Base-by-base conservation (phyloP, 2,113 vertebrate genomes). In the Brienomyrus longianalis region DNA sequence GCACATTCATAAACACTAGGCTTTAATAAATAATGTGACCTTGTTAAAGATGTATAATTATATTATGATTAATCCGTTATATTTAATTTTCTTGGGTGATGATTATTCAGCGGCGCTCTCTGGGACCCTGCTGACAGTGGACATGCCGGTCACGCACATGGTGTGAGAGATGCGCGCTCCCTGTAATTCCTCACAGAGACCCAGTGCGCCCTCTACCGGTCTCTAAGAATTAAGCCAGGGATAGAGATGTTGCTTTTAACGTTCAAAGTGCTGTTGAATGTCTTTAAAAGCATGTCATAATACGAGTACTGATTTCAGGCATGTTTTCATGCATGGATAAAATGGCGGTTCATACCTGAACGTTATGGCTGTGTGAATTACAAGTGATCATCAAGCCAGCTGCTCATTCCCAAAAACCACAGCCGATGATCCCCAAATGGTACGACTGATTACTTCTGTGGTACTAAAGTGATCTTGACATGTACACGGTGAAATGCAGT, bases 1-100 rank as follows among this genome's bases (percentile, higher is more conserved):
- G 62, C 3, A 70, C 62, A 31, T 70, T 70, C 62, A 31, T 31
- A 31, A 70, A 70, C 27, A 70, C 10, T 31, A 31, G 27, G 91
- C 91, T 8, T 83, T 11, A 70, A 10, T 31, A 31, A 31, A 31
- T 92, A 90, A 93, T 92, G 93, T 91, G 91, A 92, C 62, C n/a
- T 70, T 70, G n/a, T 70, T 70, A 93, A 90, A 52, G 51, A 48
- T 70, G 56, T 88, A 88, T 85, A 89, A 66, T 62, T 90, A 89
- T 23, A 23, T 91, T 87, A 59, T 56, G 47, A 88, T 66, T 27
- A 70, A 11, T 48, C 31, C 70, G 77, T 77, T 70, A 70, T 70
- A 70, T 70, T 70, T 13, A 31, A 70, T 70, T 70, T 70, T 31
- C 62, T 31, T 31, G n/a, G 62, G 27, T 70, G 62, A 70, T 70